Evolutionary conservation across 2,888 invertebrate species (phyloP), one percentile per base, ranked within the genome.

Genomic region (Philereme transversata): DNA sequence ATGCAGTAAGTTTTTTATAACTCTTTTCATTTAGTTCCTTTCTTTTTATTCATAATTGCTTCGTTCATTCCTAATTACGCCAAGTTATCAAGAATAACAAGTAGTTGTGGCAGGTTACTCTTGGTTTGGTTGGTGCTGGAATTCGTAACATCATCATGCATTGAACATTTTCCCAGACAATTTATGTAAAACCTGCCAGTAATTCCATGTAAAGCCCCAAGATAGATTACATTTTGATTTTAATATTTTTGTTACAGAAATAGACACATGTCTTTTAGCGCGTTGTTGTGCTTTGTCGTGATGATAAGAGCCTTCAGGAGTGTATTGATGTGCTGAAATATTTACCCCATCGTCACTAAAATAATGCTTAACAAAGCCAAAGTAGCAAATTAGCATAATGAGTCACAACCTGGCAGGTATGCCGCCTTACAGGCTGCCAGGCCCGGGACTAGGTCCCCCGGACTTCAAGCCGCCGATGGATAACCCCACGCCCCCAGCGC

Each of bases 351-450:
- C 71, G 67, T 71, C 65, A 67, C 75, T 68, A 64, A 74, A 81
- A 88, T 84, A 76, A 90, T 90, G 88, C 81, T 87, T 74, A 79
- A 83, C 72, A 84, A 83, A 86, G 79, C 79, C 79, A 83, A 80
- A 77, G 78, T 71, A 76, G 79, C 83, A 87, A 86, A 87, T 76
- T 77, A 77, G 71, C 83, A 90, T 77, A 83, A 96, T 96, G 96
- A 95, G 95, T 95, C 96, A 96, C 88, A 96, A 96, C 92, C 93
- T 96, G 94, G 94, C 94, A 86, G 96, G 95, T 93, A 96, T 96
- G 96, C 95, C 95, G 86, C 94, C 95, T 84, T 96, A 95, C 90
- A 95, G 95, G 94, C 94, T 95, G 93, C 95, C 95, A 82, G 95
- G 95, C 86, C 95, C 95, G 69, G 94, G 94, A 73, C 89, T 95